A percentile compares a stretch with the other conserved stretches of the same genome.
phyloP scores from a whole-genome alignment of 2,797 vertebrate species.

The Crocodylus rhombifer region DNA sequence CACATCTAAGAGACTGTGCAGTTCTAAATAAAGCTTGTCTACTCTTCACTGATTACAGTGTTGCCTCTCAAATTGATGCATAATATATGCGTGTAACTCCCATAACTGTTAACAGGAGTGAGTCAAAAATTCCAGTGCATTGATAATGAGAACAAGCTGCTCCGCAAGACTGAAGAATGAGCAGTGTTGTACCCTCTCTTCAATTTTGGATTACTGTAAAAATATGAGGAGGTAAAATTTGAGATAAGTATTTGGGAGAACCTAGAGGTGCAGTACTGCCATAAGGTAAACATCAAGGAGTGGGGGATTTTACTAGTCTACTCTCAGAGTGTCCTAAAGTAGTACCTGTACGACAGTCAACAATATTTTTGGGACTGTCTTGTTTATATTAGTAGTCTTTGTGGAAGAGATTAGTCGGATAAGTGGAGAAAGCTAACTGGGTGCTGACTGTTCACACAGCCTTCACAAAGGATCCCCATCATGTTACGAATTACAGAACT shows the following conservation, averaged over 20 bases:
- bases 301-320: not conserved
- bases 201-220: not conserved
- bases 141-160: not conserved
- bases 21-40: not conserved
- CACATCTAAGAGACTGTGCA: not conserved
- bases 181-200: not conserved
- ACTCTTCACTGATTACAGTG: not conserved
- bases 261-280: accelerated
- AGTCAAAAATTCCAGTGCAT: not conserved
- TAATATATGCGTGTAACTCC: not conserved
- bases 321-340: not conserved
- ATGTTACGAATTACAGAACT: not conserved
- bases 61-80: not conserved
- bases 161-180: not conserved
- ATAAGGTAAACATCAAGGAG: accelerated
- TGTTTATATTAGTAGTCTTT: not conserved
- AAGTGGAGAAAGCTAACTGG: not conserved
- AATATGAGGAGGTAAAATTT: not conserved
- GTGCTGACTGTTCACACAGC: not conserved
- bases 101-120: not conserved
- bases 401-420: not conserved
- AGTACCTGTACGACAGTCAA: not conserved
- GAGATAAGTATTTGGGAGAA: not conserved
- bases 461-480: too few species aligned
- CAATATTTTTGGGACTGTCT: not conserved